Evolutionary conservation across 2,797 vertebrate species (phyloP).

Genomic region (Lutra lutra): DNA sequence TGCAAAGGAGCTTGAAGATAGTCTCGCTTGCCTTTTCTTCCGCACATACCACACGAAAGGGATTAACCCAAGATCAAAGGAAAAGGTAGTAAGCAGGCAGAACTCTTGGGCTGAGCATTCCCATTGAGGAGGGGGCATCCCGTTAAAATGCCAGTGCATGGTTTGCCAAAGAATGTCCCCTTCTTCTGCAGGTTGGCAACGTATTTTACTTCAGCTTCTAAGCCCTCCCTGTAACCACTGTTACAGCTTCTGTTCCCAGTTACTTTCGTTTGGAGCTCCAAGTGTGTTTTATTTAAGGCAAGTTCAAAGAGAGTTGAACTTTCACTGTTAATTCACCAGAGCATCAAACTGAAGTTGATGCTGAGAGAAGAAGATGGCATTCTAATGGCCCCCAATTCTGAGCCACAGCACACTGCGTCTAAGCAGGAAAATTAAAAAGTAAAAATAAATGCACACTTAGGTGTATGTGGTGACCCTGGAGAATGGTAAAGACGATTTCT

Average conservation of each 20-base stretch:
- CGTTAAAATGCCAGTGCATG: background rate
- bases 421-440: background rate
- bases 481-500: background rate
- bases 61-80: background rate
- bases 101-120: background rate
- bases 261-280: background rate
- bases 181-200: background rate
- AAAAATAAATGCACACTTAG: background rate
- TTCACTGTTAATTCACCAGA: background rate
- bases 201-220: background rate
- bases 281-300: background rate
- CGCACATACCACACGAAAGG: background rate
- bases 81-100: background rate
- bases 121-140: background rate
- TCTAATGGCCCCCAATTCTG: background rate
- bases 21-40: background rate
- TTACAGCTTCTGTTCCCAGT: background rate
- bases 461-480: background rate
- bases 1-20: too few species aligned
- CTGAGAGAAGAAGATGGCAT: background rate
- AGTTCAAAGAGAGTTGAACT: background rate
- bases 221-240: background rate
- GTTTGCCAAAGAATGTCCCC: background rate
- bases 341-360: background rate
- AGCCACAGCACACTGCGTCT: background rate